A percentile compares a stretch with the other conserved stretches of the same genome.
phyloP scores from a whole-genome alignment of 2,797 vertebrate genomes.

The Eremophila alpestris region DNA sequence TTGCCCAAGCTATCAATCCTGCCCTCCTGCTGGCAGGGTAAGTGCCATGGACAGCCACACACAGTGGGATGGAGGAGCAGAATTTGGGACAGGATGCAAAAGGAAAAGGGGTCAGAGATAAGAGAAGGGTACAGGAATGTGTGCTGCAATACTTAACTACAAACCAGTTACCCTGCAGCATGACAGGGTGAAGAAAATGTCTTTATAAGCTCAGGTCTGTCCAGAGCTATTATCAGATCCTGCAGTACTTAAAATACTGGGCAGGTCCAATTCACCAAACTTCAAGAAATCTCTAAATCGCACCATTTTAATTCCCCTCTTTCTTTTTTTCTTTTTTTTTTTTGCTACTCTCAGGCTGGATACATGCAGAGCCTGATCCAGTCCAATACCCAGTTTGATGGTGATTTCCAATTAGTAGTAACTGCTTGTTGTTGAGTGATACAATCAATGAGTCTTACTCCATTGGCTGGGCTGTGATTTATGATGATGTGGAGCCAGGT shows the following conservation, averaged over 20 bases:
- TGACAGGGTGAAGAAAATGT: not conserved
- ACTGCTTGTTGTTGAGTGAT: slow-evolving; percentile 69
- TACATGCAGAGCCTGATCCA: not conserved
- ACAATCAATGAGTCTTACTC: slow-evolving; percentile 66
- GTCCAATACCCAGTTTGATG: slow-evolving; percentile 29
- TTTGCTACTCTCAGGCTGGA: not conserved
- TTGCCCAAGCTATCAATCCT: not conserved
- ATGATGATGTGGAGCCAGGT: slow-evolving; percentile 26
- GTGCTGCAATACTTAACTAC: not conserved
- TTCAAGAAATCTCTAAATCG: not conserved
- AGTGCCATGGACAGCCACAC: not conserved
- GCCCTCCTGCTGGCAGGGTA: not conserved
- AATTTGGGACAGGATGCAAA: not conserved
- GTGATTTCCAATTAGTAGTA: slow-evolving; percentile 63
- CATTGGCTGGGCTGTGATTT: slow-evolving; percentile 50
- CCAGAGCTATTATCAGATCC: not conserved
- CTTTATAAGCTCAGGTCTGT: not conserved
- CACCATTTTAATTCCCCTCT: not conserved
- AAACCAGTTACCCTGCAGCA: not conserved
- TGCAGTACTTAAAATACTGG: not conserved
- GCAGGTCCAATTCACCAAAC: not conserved
- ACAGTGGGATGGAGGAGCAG: not conserved
- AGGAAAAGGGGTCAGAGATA: not conserved
- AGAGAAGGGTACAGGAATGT: not conserved
- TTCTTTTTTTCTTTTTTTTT: not conserved